Conservation (phyloP, 2,888 invertebrate genomes). For the Parthenolecanium corni region DNA sequence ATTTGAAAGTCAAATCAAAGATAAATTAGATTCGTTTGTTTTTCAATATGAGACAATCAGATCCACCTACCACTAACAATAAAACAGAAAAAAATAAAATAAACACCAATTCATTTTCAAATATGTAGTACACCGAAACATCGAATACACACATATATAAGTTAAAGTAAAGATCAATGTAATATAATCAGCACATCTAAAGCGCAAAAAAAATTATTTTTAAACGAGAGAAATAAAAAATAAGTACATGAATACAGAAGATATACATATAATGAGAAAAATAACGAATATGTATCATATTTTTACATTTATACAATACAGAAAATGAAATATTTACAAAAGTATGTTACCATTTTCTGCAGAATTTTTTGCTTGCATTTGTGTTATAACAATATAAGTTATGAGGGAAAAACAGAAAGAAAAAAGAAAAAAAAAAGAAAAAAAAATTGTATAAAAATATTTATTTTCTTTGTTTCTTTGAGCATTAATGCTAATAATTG, state of each 20-base stretch:
- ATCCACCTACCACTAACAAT: too few relatives aligned
- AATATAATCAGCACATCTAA: conserved; percentile 27
- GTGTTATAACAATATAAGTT: not conserved
- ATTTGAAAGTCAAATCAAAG: too few relatives aligned
- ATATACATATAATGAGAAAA: conserved; percentile 12
- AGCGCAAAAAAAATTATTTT: conserved; percentile 13
- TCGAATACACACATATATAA: conserved; percentile 23
- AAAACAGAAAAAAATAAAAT: too few relatives aligned
- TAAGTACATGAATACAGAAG: conserved; percentile 9
- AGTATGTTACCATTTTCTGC: not conserved
- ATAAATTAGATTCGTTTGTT: too few relatives aligned
- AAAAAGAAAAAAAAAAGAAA: too few relatives aligned
- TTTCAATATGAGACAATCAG: too few relatives aligned
- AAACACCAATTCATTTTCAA: not conserved
- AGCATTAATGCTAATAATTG: conserved; percentile 6
- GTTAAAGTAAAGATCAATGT: conserved; percentile 25
- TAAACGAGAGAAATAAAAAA: conserved; percentile 2
- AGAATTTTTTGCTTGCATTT: not conserved
- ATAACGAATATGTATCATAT: conserved; percentile 10
- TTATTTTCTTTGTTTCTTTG: conserved; percentile 1
- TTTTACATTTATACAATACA: conserved; percentile 22
- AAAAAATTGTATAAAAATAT: too few relatives aligned
- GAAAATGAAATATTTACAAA: conserved; percentile 13
- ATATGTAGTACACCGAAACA: conserved; percentile 23
- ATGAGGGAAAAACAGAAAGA: conserved; percentile 1